Conservation (phyloP, 2,888 invertebrate genomes). For the Plagiodera versicolora region DNA sequence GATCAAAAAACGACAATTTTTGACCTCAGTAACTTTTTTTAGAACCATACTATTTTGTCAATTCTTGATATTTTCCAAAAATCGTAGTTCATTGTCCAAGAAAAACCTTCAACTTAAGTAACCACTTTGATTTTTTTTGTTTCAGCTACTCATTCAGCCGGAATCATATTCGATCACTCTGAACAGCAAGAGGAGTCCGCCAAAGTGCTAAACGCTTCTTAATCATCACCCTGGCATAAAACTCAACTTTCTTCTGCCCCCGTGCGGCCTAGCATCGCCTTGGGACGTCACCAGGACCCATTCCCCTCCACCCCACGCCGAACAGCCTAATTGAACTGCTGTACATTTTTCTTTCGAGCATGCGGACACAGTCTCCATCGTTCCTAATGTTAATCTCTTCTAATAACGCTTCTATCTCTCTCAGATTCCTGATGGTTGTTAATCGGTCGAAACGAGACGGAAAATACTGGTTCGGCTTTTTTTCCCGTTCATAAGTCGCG, state of each 20-base stretch:
- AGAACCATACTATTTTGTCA: no score
- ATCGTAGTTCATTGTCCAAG: no score
- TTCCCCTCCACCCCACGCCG: conserved; percentile 37
- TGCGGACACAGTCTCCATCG: conserved; percentile 49
- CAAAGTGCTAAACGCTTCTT: conserved; percentile 5
- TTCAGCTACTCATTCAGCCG: no score
- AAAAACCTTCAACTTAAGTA: no score
- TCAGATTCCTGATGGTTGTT: conserved; percentile 32
- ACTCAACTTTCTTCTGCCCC: conserved; percentile 14
- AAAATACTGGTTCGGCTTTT: conserved; percentile 13
- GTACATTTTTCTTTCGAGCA: conserved; percentile 52
- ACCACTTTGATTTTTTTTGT: no score
- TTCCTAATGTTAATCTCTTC: conserved; percentile 50
- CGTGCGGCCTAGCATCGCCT: conserved; percentile 27
- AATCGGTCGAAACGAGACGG: conserved; percentile 34
- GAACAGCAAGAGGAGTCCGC: neutral
- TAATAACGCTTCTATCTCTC: conserved; percentile 41
- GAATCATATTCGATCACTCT: no score
- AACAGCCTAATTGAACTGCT: conserved; percentile 56
- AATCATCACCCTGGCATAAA: neutral
- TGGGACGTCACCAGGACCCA: conserved; percentile 33
- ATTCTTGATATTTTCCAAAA: no score
- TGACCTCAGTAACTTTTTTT: no score
- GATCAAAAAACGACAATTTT: no score
- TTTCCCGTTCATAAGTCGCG: conserved; percentile 43